phyloP scores from a whole-genome alignment of 2,888 invertebrate genomes.

The Aleiodes testaceus region DNA sequence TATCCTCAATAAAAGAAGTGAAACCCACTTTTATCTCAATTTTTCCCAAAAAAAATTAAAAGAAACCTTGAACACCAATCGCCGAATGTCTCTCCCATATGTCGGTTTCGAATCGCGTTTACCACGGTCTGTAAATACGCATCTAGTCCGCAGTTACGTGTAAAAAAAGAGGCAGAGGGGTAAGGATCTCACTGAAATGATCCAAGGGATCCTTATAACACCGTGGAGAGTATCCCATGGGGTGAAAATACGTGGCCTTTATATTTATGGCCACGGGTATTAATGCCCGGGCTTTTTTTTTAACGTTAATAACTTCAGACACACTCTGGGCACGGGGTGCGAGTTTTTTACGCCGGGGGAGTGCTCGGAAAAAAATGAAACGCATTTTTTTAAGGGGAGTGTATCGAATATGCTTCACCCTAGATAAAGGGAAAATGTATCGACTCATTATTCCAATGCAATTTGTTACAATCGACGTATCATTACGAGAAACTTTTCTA shows the following conservation, averaged over 20 bases:
- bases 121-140: slow-evolving; percentile 50
- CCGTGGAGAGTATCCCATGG: slow-evolving; percentile 23
- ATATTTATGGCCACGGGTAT: slow-evolving; percentile 65
- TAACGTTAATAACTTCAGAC: slow-evolving; percentile 43
- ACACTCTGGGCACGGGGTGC: slow-evolving; percentile 38
- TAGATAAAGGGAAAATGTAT: slow-evolving; percentile 18
- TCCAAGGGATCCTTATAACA: slow-evolving; percentile 17
- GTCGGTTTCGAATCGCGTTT: slow-evolving; percentile 65
- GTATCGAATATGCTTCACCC: slow-evolving; percentile 15
- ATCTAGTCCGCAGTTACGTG: background rate
- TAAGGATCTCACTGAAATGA: background rate
- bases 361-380: background rate
- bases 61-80: slow-evolving; percentile 48
- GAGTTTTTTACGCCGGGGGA: slow-evolving; percentile 9
- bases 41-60: slow-evolving; percentile 32
- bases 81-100: slow-evolving; percentile 56
- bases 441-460: slow-evolving; percentile 19
- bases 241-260: slow-evolving; percentile 52
- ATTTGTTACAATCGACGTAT: too few species aligned
- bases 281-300: slow-evolving; percentile 60
- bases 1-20: too few species aligned
- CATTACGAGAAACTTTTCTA: too few species aligned
- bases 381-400: slow-evolving; percentile 24
- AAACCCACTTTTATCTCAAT: too few species aligned
- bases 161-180: slow-evolving; percentile 47